Percentiles rank a stretch among this genome's conserved stretches.
These are phyloP conservation scores for Nineta flava DNA, from an alignment of 2,888 invertebrate genomes.

Conservation along the genomic window DNA sequence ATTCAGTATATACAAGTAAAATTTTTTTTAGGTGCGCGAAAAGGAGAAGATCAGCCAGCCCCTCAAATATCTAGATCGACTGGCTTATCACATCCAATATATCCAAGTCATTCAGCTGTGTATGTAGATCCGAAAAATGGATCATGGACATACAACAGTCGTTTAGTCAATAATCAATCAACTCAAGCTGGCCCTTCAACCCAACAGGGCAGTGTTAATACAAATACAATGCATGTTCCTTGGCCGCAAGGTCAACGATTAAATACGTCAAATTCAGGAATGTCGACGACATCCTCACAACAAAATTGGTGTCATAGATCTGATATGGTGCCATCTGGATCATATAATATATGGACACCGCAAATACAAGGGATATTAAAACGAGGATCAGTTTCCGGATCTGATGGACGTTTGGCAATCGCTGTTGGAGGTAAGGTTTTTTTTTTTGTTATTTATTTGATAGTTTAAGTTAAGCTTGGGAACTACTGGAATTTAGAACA, in stretches of 20 bases:
- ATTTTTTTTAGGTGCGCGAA: slow-evolving; percentile 24
- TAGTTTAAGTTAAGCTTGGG: too few relatives aligned
- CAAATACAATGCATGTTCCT: slow-evolving; percentile 1
- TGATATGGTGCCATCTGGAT: background rate
- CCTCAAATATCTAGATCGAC: background rate
- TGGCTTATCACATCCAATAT: slow-evolving; percentile 14
- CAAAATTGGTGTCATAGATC: background rate
- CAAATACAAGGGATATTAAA: slow-evolving; percentile 4
- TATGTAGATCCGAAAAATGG: slow-evolving; percentile 32
- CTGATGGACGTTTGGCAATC: slow-evolving; percentile 2
- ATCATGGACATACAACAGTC: slow-evolving; percentile 32
- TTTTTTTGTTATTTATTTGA: too few relatives aligned
- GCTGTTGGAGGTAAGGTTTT: background rate
- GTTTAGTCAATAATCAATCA: slow-evolving; percentile 18
- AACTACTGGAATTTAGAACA: too few relatives aligned
- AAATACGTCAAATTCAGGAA: background rate
- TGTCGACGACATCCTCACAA: background rate
- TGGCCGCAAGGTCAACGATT: background rate
- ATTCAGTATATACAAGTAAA: too few relatives aligned
- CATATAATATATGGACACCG: background rate
- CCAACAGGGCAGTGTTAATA: background rate
- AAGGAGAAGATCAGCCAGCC: slow-evolving; percentile 20
- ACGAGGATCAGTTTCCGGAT: slow-evolving; percentile 6
- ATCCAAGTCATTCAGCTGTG: slow-evolving; percentile 30
- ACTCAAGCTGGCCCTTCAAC: background rate